These are phyloP conservation scores for Cebidichthys violaceus DNA, from an alignment of 2,113 vertebrate species.

Conservation along the genomic window DNA sequence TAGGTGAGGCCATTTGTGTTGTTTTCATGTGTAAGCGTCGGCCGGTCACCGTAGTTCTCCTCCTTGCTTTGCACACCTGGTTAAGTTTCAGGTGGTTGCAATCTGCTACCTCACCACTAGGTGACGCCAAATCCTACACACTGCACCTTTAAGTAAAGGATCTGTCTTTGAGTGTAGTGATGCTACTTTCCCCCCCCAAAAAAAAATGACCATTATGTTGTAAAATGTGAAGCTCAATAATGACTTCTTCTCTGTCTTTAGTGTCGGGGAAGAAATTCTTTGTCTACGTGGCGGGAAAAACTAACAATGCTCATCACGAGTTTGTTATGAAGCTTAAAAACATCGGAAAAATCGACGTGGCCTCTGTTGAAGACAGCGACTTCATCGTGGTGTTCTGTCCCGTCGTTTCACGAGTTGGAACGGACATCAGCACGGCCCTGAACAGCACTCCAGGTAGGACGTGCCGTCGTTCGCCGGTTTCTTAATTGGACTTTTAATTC, in stretches of 20 bases:
- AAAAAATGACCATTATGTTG: no score
- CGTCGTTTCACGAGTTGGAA: conserved; percentile 23
- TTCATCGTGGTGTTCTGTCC: conserved; percentile 63
- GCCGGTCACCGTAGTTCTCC: no score
- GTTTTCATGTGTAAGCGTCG: no score
- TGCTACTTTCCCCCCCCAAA: no score
- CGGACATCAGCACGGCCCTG: conserved; percentile 16
- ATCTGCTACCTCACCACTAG: no score
- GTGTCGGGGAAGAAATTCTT: not conserved
- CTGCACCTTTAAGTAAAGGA: no score
- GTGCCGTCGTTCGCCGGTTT: not conserved
- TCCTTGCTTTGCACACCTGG: no score
- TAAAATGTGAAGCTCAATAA: not conserved
- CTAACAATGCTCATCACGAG: fast-evolving
- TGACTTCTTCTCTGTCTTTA: conserved; percentile 3
- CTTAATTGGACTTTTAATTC: no score
- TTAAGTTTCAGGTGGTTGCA: no score
- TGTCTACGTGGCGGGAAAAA: not conserved
- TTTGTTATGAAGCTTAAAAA: fast-evolving
- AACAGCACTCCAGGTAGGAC: conserved; percentile 1
- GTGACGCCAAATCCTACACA: no score
- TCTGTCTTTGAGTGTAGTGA: no score
- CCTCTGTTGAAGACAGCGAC: fast-evolving
- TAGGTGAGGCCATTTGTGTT: no score
- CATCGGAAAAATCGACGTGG: fast-evolving